Evolutionary conservation across 1,140 invertebrate species (phyloP).

Genomic region (Formica exsecta): DNA sequence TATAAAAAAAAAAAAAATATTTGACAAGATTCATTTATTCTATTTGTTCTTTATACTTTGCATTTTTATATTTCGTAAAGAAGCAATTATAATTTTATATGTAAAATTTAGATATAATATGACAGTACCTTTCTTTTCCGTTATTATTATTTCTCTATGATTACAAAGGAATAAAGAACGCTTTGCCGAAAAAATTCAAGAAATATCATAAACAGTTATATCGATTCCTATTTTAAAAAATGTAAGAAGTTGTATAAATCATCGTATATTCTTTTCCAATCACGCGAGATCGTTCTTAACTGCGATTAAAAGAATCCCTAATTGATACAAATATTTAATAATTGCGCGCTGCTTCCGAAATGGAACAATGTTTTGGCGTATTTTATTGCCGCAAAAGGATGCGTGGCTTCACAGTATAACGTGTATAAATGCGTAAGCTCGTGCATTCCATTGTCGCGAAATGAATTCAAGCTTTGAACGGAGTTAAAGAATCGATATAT

Average conservation of each 20-base stretch:
- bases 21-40: neutral
- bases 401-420: neutral
- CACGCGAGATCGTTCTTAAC: neutral
- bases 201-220: neutral
- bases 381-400: neutral
- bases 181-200: neutral
- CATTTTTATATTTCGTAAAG: neutral
- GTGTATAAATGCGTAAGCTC: constrained; percentile 26
- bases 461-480: constrained; percentile 30
- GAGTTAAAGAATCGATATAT: constrained; percentile 42
- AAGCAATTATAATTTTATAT: too few relatives aligned
- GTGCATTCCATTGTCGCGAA: constrained; percentile 2
- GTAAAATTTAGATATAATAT: neutral
- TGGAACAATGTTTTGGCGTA: neutral
- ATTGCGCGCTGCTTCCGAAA: constrained; percentile 2
- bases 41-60: neutral
- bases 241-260: neutral
- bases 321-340: neutral
- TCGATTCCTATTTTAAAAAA: neutral
- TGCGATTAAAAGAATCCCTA: neutral
- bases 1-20: neutral
- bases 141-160: neutral
- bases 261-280: neutral
- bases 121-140: neutral
- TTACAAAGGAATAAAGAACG: constrained; percentile 1